A percentile compares a stretch with the other conserved stretches of the same genome.
Conservation (phyloP, 1,140 invertebrate genomes). For the Lamellibrachia luymesi region DNA sequence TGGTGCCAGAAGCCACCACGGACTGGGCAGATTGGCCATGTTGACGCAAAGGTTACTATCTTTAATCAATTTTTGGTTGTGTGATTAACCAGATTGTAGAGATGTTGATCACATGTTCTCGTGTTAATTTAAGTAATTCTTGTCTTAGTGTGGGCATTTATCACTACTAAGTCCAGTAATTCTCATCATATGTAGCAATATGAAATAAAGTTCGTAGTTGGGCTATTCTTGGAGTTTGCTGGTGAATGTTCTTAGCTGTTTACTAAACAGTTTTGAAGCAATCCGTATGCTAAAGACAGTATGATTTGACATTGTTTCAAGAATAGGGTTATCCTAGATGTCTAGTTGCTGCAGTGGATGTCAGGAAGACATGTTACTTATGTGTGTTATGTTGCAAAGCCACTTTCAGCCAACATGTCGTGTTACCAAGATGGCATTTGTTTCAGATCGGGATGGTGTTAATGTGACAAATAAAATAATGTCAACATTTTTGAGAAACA, state of each 20-base stretch:
- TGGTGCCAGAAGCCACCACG: background rate
- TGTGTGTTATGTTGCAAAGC: background rate
- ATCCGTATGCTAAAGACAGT: background rate
- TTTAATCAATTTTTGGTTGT: slow-evolving; percentile 6
- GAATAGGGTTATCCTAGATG: background rate
- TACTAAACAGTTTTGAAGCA: background rate
- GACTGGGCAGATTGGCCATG: slow-evolving; percentile 2
- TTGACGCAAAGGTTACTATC: background rate
- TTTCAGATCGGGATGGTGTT: background rate
- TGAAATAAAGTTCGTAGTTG: background rate
- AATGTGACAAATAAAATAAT: background rate
- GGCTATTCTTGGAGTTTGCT: background rate
- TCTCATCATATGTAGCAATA: background rate
- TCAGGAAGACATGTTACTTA: background rate
- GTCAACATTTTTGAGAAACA: background rate
- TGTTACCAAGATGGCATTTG: background rate
- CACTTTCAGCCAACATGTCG: background rate
- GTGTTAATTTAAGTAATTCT: background rate
- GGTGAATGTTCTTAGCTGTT: background rate
- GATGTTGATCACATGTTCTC: background rate
- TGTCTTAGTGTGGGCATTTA: background rate
- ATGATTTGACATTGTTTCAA: background rate
- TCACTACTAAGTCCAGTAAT: background rate
- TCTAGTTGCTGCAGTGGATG: background rate
- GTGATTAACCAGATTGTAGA: background rate